phyloP scores from a whole-genome alignment of 2,888 invertebrate genomes.

The Dynastes hyllus region DNA sequence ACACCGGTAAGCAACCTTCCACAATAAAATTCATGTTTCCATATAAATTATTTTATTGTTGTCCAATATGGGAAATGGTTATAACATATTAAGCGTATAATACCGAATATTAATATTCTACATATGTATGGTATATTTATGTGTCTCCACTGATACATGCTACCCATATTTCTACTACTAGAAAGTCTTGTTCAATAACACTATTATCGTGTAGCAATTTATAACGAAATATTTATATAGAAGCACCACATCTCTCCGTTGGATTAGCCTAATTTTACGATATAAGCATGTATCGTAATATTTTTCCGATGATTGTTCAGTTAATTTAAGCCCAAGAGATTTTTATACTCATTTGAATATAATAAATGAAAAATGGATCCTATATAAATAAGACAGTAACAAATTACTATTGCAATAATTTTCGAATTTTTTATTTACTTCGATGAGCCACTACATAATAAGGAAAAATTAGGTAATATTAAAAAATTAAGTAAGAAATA shows the following conservation, averaged over 20 bases:
- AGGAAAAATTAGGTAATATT: no score
- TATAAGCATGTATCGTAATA: slow-evolving; percentile 9
- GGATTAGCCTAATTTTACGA: slow-evolving; percentile 28
- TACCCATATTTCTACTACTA: slow-evolving; percentile 38
- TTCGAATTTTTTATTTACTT: no score
- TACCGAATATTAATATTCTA: slow-evolving; percentile 37
- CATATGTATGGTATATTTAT: slow-evolving; percentile 34
- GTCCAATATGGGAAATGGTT: slow-evolving; percentile 20
- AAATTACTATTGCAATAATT: no score
- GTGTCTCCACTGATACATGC: slow-evolving; percentile 39
- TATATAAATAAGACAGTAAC: background rate
- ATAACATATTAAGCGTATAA: slow-evolving; percentile 29
- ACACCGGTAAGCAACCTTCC: slow-evolving; percentile 29
- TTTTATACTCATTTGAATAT: background rate
- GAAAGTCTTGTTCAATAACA: slow-evolving; percentile 37
- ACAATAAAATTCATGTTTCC: slow-evolving; percentile 29
- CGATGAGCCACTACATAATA: no score
- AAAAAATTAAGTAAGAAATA: no score
- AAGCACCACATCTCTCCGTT: slow-evolving; percentile 12
- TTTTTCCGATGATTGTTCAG: background rate
- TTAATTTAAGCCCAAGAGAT: background rate
- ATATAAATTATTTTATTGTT: slow-evolving; percentile 34
- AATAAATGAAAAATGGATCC: slow-evolving; percentile 6
- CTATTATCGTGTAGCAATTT: slow-evolving; percentile 40
- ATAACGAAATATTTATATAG: slow-evolving; percentile 37